phyloP scores from a whole-genome alignment of 2,797 vertebrate species.

The Lepidocolaptes lacrymiger region DNA sequence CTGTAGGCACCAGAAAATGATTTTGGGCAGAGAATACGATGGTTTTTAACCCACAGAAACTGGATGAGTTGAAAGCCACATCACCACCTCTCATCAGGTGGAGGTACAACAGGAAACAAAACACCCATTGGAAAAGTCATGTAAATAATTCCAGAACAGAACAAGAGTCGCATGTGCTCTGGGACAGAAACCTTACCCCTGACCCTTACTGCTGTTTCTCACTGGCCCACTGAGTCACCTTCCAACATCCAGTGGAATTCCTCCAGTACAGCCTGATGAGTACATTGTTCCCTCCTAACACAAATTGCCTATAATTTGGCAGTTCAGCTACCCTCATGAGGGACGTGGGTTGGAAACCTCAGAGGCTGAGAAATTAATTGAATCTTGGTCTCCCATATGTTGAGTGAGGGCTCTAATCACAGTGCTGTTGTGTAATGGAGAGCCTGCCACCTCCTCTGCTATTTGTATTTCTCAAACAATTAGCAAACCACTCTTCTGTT shows the following conservation, averaged over 20 bases:
- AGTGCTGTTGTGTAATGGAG: neutral
- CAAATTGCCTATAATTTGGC: neutral
- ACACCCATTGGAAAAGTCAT: neutral
- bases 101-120: neutral
- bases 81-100: fast-evolving
- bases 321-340: neutral
- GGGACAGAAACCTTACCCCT: neutral
- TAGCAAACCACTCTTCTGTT: neutral
- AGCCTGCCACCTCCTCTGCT: neutral
- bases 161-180: neutral
- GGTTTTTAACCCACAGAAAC: neutral
- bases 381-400: neutral
- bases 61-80: neutral
- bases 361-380: neutral
- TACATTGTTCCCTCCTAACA: neutral
- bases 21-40: neutral
- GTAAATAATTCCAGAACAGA: neutral
- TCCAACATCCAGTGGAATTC: neutral
- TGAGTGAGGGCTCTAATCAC: neutral
- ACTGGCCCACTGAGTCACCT: neutral
- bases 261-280: neutral
- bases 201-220: neutral
- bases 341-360: neutral
- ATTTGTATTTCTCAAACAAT: neutral
- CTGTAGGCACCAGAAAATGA: neutral